These are phyloP conservation scores for Brachionus calyciflorus DNA, from an alignment of 1,140 invertebrate genomes.

Conservation along the genomic window DNA sequence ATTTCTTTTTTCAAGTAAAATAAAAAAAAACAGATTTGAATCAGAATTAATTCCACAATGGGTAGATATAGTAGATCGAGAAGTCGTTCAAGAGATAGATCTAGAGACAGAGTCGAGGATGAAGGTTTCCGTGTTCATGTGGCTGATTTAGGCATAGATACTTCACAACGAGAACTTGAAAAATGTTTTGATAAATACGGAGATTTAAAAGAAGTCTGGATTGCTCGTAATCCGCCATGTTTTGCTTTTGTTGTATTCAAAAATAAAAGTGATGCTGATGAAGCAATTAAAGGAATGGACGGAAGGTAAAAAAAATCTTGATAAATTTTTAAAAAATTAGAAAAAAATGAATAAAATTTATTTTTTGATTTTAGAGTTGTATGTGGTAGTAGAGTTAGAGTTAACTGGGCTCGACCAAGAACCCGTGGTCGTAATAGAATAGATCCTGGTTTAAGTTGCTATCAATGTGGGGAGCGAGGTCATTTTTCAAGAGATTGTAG, in stretches of 20 bases:
- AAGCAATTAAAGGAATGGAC: constrained; percentile 57
- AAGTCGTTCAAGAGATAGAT: constrained; percentile 1
- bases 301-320: constrained; percentile 46
- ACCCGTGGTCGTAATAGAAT: constrained; percentile 52
- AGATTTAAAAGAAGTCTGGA: constrained; percentile 56
- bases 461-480: constrained; percentile 58
- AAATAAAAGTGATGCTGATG: constrained; percentile 57
- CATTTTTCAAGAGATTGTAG: constrained; percentile 51
- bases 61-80: constrained; percentile 30
- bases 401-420: constrained; percentile 57
- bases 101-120: background rate
- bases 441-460: constrained; percentile 54
- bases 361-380: constrained; percentile 63
- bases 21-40: too few species aligned
- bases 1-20: too few species aligned
- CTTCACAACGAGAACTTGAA: constrained; percentile 53
- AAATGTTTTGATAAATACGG: constrained; percentile 58
- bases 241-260: constrained; percentile 60
- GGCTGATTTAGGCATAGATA: constrained; percentile 50
- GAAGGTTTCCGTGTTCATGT: constrained; percentile 55
- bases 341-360: background rate
- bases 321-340: background rate
- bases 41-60: background rate
- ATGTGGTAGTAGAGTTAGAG: constrained; percentile 50
- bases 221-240: constrained; percentile 58